Conservation (phyloP, 2,113 vertebrate genomes). For the Tyrannus savana region DNA sequence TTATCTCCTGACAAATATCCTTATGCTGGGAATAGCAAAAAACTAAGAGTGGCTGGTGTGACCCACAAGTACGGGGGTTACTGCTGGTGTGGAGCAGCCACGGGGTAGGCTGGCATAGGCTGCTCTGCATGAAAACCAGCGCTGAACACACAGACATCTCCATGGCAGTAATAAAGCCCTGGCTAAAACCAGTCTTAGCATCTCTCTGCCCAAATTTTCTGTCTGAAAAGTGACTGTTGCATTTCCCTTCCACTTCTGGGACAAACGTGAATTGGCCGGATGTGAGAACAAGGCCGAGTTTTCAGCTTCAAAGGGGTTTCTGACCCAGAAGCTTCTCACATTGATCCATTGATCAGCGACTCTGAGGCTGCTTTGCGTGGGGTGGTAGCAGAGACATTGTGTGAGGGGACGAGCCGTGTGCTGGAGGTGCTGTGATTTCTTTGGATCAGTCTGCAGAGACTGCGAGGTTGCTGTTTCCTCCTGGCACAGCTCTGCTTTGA, state of each 20-base stretch:
- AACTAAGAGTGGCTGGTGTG: neutral
- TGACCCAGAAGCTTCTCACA: neutral
- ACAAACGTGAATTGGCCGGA: neutral
- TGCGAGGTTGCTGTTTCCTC: neutral
- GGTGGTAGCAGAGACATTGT: neutral
- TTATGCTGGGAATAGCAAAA: conserved; percentile 38
- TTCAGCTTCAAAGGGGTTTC: neutral
- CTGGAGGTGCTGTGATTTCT: neutral
- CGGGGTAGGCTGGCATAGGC: neutral
- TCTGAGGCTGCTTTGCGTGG: neutral
- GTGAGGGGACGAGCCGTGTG: rapidly evolving
- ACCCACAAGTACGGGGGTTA: neutral
- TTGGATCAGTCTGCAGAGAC: neutral
- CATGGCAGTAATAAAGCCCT: neutral
- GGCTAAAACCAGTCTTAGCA: neutral
- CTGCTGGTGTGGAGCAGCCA: rapidly evolving
- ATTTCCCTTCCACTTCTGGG: neutral
- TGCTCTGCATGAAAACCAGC: neutral
- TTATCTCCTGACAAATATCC: conserved; percentile 36
- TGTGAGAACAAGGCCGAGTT: neutral
- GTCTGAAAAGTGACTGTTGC: rapidly evolving
- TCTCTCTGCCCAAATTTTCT: neutral
- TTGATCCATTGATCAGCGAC: neutral
- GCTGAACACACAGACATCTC: neutral
- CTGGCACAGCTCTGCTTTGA: neutral